Percentiles rank a stretch among this genome's conserved stretches.
Conservation (phyloP, 2,113 vertebrate genomes). For the Cariama cristata region DNA sequence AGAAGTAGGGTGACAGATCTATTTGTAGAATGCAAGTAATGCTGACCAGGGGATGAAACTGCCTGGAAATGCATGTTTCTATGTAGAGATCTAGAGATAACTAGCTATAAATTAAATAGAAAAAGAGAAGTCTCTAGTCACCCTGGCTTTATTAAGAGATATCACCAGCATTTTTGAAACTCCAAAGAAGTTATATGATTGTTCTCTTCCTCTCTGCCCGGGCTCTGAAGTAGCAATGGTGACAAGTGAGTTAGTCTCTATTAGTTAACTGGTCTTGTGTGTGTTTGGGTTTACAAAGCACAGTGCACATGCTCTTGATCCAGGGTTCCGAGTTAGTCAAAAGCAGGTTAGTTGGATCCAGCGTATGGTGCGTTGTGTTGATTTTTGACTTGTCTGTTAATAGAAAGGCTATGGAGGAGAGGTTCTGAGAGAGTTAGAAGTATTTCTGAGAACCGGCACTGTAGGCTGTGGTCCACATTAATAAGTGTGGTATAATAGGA, state of each 20-base stretch:
- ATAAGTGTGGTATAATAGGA: neutral
- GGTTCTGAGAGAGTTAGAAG: neutral
- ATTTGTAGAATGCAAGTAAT: neutral
- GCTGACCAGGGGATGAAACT: neutral
- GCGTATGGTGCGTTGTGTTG: neutral
- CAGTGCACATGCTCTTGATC: neutral
- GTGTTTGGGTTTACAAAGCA: neutral
- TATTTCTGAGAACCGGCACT: neutral
- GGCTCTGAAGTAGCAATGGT: neutral
- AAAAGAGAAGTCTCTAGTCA: neutral
- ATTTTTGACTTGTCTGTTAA: neutral
- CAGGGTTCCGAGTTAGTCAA: neutral
- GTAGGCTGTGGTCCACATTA: accelerated
- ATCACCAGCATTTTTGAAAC: neutral
- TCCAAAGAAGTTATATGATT: neutral
- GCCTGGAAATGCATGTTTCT: neutral
- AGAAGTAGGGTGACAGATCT: neutral
- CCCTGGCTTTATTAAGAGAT: neutral
- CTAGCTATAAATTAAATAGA: neutral
- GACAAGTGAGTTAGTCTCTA: neutral
- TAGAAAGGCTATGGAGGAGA: neutral
- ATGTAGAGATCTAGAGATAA: neutral
- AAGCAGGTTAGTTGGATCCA: neutral
- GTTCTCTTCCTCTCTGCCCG: neutral
- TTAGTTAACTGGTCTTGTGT: neutral